These are phyloP conservation scores for Pholis gunnellus DNA, from an alignment of 2,113 vertebrate species.

Conservation along the genomic window DNA sequence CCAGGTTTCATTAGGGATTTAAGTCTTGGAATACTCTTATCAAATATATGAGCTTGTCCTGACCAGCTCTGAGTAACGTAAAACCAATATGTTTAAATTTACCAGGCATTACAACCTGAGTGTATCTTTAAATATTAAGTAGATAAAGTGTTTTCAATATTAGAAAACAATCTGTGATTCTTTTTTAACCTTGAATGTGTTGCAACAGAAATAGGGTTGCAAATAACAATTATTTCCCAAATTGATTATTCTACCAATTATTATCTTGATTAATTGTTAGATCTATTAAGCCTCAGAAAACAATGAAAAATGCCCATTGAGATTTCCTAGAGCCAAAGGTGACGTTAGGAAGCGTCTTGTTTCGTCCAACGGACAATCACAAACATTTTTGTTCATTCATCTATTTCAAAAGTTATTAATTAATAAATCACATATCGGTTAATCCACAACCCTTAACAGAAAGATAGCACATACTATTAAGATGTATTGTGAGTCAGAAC, in stretches of 20 bases:
- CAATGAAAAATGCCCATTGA: neutral
- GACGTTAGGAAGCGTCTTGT: neutral
- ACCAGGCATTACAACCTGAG: neutral
- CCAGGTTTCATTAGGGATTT: conserved; percentile 13
- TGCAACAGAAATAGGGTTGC: neutral
- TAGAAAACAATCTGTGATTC: neutral
- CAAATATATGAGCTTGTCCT: neutral
- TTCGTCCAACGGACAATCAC: neutral
- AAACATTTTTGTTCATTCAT: neutral
- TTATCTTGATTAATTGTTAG: neutral
- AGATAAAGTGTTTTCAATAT: neutral
- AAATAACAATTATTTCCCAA: neutral
- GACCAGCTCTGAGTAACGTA: neutral
- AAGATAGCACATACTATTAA: neutral
- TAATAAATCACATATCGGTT: neutral
- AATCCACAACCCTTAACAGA: neutral
- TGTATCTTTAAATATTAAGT: neutral
- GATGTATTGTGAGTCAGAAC: neutral
- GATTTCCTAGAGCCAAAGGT: neutral
- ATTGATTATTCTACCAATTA: neutral
- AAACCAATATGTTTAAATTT: neutral
- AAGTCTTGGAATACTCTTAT: neutral
- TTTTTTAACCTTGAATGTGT: neutral
- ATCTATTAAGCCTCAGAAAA: neutral
- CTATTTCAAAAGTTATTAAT: neutral